These are phyloP conservation scores for Emberiza fucata DNA, from an alignment of 2,113 vertebrate genomes.

Conservation along the genomic window DNA sequence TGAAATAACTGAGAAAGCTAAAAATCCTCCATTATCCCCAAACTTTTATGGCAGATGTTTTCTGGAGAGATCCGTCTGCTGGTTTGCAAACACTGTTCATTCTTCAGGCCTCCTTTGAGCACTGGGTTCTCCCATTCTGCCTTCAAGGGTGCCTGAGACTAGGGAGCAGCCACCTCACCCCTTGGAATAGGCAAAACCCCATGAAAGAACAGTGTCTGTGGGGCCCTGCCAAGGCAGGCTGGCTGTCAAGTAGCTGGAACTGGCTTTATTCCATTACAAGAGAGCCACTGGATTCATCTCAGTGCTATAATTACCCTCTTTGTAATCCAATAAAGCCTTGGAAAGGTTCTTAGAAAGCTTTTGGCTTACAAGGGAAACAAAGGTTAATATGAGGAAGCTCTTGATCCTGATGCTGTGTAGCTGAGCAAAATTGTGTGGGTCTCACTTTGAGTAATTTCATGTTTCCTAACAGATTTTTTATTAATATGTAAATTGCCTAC, in stretches of 20 bases:
- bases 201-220: background rate
- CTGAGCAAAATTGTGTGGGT: background rate
- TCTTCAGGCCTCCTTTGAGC: background rate
- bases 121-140: background rate
- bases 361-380: background rate
- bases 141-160: background rate
- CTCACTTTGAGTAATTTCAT: background rate
- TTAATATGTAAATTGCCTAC: background rate
- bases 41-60: background rate
- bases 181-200: fast-evolving
- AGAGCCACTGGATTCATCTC: background rate
- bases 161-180: background rate
- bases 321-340: background rate
- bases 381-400: background rate
- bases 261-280: background rate
- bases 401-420: background rate
- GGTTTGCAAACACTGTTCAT: background rate
- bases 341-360: slow-evolving; percentile 1
- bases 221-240: background rate
- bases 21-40: background rate
- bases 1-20: background rate
- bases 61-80: background rate
- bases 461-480: background rate
- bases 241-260: background rate
- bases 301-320: background rate